Base-by-base conservation (phyloP, 2,113 vertebrate genomes). In the Peromyscus californicus region DNA sequence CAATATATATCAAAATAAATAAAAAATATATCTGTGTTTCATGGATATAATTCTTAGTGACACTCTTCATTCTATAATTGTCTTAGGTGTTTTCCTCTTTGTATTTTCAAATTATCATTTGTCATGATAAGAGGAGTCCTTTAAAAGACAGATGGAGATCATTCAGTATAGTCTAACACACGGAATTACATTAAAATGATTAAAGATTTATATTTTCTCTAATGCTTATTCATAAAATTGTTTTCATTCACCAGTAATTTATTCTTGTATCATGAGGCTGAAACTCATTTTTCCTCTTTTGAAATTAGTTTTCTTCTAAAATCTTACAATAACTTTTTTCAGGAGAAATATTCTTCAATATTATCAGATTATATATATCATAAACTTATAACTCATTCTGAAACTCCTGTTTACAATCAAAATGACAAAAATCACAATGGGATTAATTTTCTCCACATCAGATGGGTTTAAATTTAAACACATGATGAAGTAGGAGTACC, bases 1-100 rank as follows among this genome's bases (percentile, higher is more conserved):
- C 70, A 84, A 67, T 31, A 31, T 65, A 65, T 54, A 54, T 54
- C 57, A 59, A 59, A 59, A 97, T 89, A 51, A 89, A 83, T 79
- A 87, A 95, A 95, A 96, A 89, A 17, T 59, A 15, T 67, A 19
- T 86, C 45, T 48, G 24, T 90, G 75, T 98, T 95, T 95, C 36
- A 72, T 33, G 45, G n/a, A 72, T 67, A 1, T 51, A 91, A 85
- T 96, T 95, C 45, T 96, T 26, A 72, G 4, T 70, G 80, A 69
- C 7, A 88, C 26, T 88, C 7, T 61, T 42, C 80, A 94, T 5
- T 75, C 12, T 92, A 72, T 95, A 63, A 57, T 79, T 74, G 87
- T 88, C 79, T 92, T 72, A 75, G 29, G 0, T 29, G 76, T 85
- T 91, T 78, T 29, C 0, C 15, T 95, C 42, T 70, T 59, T 94